phyloP scores from a whole-genome alignment of 2,797 vertebrate species.

The Anabas testudineus region DNA sequence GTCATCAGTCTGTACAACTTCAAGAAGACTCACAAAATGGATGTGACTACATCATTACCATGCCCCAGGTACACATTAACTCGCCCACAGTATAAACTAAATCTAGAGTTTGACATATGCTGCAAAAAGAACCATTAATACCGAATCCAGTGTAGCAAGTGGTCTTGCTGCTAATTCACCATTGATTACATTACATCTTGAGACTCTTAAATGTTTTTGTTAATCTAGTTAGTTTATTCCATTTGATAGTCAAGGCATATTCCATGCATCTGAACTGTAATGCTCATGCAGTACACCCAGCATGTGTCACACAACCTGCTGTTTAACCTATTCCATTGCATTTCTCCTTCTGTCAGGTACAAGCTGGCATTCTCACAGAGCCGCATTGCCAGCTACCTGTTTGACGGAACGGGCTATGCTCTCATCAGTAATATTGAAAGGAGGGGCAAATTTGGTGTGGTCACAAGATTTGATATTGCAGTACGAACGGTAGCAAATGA shows the following conservation, averaged over 20 bases:
- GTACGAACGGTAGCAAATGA: conserved; percentile 92
- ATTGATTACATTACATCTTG: no score
- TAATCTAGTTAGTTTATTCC: background rate
- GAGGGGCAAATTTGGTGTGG: conserved; percentile 91
- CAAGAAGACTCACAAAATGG: conserved; percentile 88
- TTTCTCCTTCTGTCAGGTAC: conserved; percentile 82
- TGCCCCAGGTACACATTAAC: conserved; percentile 88
- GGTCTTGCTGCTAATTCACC: no score
- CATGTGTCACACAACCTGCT: background rate
- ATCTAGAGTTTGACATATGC: no score
- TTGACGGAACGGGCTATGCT: conserved; percentile 95
- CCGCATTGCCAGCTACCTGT: conserved; percentile 93
- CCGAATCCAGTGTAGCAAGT: no score
- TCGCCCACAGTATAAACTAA: background rate
- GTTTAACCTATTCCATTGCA: background rate
- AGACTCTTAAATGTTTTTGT: no score
- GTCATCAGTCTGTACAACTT: conserved; percentile 98
- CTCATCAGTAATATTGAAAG: conserved; percentile 92
- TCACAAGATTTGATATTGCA: conserved; percentile 96
- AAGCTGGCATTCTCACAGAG: conserved; percentile 97
- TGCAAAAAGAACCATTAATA: no score
- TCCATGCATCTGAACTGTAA: background rate
- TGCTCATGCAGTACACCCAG: background rate
- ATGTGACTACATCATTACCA: conserved; percentile 85
- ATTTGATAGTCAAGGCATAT: background rate